Conservation (phyloP, 2,113 vertebrate species). For the Ancistrus triradiatus region DNA sequence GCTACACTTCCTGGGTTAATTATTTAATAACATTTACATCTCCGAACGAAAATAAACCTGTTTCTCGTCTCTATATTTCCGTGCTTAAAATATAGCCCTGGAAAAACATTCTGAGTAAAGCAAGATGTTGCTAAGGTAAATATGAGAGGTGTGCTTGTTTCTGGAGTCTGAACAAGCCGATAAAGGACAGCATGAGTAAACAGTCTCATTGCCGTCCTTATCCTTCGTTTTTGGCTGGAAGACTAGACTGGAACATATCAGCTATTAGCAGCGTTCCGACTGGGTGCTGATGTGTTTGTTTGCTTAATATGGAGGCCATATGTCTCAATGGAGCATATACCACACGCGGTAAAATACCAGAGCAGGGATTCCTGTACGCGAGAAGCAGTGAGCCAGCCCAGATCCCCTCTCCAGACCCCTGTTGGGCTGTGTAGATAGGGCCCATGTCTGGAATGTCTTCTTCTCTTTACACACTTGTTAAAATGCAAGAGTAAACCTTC, state of each 20-base stretch:
- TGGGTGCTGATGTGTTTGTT: slow-evolving; percentile 33
- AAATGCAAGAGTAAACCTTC: slow-evolving; percentile 70
- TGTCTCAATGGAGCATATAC: slow-evolving; percentile 24
- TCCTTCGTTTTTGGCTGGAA: too few relatives aligned
- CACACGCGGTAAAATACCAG: slow-evolving; percentile 6
- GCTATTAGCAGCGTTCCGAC: too few relatives aligned
- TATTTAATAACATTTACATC: slow-evolving; percentile 57
- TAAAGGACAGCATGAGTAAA: too few relatives aligned
- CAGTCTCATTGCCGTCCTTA: too few relatives aligned
- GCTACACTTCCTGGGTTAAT: slow-evolving; percentile 60
- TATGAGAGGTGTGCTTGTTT: slow-evolving; percentile 40
- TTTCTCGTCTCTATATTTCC: too few relatives aligned
- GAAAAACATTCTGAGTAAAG: slow-evolving; percentile 32
- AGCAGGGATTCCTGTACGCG: background rate
- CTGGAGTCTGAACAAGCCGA: slow-evolving; percentile 43
- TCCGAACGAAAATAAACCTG: slow-evolving; percentile 55
- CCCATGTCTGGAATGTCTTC: slow-evolving; percentile 69
- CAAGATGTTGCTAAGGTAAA: slow-evolving; percentile 46
- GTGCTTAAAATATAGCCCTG: slow-evolving; percentile 10
- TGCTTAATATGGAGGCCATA: slow-evolving; percentile 17
- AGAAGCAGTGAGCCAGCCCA: background rate
- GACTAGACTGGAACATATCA: too few relatives aligned
- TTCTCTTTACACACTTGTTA: slow-evolving; percentile 69
- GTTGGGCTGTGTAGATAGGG: slow-evolving; percentile 55
- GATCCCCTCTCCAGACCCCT: slow-evolving; percentile 33